Percentiles rank a stretch among this genome's conserved stretches.
These are phyloP conservation scores for Heterodera carotae DNA, from an alignment of 1,140 invertebrate genomes.

Conservation along the genomic window DNA sequence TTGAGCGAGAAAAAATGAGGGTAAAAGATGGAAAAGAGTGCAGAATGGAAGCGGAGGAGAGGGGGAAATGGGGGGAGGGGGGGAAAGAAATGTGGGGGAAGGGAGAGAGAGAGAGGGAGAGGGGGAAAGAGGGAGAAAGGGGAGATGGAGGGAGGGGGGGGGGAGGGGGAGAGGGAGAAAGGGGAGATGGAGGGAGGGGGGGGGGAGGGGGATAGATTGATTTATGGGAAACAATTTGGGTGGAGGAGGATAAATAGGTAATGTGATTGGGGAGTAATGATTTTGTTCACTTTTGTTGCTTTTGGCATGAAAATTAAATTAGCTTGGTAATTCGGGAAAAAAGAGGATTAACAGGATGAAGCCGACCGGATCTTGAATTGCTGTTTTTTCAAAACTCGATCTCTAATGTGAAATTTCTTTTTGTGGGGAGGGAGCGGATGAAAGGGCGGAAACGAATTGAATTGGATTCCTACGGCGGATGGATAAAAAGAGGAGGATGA, in stretches of 20 bases:
- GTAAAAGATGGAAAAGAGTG: no score
- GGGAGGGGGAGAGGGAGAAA: background rate
- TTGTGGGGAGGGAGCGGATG: background rate
- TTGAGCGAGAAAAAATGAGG: background rate
- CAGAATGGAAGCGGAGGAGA: background rate
- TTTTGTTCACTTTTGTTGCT: no score
- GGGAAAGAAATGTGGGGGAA: background rate
- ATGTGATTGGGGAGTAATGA: no score
- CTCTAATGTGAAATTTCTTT: no score
- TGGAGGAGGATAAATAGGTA: background rate
- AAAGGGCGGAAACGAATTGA: background rate
- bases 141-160: background rate
- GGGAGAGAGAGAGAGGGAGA: constrained; percentile 7
- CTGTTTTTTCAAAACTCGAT: no score
- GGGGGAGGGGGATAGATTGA: background rate
- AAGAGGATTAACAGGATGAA: no score
- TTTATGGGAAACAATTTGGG: background rate
- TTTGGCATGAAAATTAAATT: no score
- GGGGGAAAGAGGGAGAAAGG: background rate
- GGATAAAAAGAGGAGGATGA: background rate
- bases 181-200: constrained; percentile 1
- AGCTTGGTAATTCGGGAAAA: background rate
- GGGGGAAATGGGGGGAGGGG: background rate
- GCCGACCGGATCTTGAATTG: no score
- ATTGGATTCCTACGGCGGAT: constrained; percentile 16